phyloP scores from a whole-genome alignment of 2,888 invertebrate genomes.

The Hydroisotoma schaefferi region DNA sequence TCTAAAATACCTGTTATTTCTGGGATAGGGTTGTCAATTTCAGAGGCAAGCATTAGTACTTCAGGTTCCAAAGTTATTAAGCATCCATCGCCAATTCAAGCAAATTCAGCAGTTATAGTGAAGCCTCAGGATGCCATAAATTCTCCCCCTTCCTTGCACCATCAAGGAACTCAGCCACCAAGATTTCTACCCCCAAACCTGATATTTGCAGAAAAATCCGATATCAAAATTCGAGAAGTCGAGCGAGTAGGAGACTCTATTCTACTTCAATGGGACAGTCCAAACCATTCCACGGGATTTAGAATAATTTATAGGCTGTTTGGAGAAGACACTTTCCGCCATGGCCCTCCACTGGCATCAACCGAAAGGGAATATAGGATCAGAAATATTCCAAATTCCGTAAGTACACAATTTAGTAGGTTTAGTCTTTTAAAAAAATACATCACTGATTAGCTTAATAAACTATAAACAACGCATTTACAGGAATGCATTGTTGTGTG shows the following conservation, averaged over 20 bases:
- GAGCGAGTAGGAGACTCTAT: constrained; percentile 71
- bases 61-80: constrained; percentile 9
- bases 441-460: not conserved
- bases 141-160: constrained; percentile 23
- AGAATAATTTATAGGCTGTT: constrained; percentile 83
- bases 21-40: constrained; percentile 43
- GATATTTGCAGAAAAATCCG: constrained; percentile 48
- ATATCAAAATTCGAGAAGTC: constrained; percentile 77
- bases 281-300: constrained; percentile 75
- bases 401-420: constrained; percentile 51
- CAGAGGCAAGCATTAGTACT: constrained; percentile 9
- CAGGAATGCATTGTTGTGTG: constrained; percentile 92
- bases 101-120: constrained; percentile 20
- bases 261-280: constrained; percentile 87
- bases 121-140: constrained; percentile 24
- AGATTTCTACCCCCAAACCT: constrained; percentile 51
- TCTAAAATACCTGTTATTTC: constrained; percentile 48
- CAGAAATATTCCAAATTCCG: constrained; percentile 85
- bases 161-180: constrained; percentile 8
- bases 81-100: constrained; percentile 22
- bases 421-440: too few species aligned
- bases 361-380: constrained; percentile 89
- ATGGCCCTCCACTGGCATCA: constrained; percentile 82
- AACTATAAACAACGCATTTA: constrained; percentile 46
- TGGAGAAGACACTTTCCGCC: constrained; percentile 84